These are phyloP conservation scores for Oryzias woworae DNA, from an alignment of 2,113 vertebrate species.

Conservation along the genomic window DNA sequence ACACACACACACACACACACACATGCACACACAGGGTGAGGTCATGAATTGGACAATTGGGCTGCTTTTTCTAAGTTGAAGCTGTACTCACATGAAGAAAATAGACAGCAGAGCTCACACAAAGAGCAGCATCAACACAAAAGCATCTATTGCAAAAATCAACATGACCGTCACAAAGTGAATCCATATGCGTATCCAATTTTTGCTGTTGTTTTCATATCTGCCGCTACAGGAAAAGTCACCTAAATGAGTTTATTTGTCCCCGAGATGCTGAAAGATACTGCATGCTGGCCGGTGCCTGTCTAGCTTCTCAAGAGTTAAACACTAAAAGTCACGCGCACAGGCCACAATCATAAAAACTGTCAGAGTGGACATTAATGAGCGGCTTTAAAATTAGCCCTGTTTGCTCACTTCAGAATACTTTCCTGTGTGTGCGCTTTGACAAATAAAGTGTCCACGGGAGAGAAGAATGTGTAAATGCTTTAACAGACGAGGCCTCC, in stretches of 20 bases:
- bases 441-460: slow-evolving; percentile 26
- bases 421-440: slow-evolving; percentile 24
- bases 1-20: slow-evolving; percentile 46
- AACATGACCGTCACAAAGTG: slow-evolving; percentile 35
- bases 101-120: slow-evolving; percentile 32
- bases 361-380: slow-evolving; percentile 59
- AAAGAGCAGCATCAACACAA: slow-evolving; percentile 13
- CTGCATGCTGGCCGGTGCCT: slow-evolving; percentile 29
- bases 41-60: slow-evolving; percentile 67
- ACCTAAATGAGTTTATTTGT: slow-evolving; percentile 58
- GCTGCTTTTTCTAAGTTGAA: slow-evolving; percentile 57
- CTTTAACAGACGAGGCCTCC: slow-evolving; percentile 56
- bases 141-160: slow-evolving; percentile 7
- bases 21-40: slow-evolving; percentile 53
- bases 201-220: slow-evolving; percentile 18
- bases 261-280: slow-evolving; percentile 32
- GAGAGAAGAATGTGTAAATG: slow-evolving; percentile 54
- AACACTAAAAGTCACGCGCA: slow-evolving; percentile 40
- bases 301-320: slow-evolving; percentile 31
- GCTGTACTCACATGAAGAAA: slow-evolving; percentile 39
- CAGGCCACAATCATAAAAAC: slow-evolving; percentile 35
- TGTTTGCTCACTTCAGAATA: slow-evolving; percentile 5
- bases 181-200: slow-evolving; percentile 32
- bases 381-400: slow-evolving; percentile 39
- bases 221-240: slow-evolving; percentile 50